These are phyloP conservation scores for Stigmatopora nigra DNA, from an alignment of 2,113 vertebrate genomes.

Conservation along the genomic window DNA sequence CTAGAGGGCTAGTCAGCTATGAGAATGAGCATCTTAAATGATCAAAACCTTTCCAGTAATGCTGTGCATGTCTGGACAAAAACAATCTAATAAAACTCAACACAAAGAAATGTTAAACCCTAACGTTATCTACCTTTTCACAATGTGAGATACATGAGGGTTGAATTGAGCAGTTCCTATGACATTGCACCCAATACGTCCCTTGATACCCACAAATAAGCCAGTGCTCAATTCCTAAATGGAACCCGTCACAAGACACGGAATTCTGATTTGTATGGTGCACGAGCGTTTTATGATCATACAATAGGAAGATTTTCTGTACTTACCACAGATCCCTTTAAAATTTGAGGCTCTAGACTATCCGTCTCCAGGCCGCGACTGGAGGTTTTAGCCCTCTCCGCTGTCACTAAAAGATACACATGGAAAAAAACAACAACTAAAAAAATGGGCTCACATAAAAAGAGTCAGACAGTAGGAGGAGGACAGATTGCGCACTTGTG, in stretches of 20 bases:
- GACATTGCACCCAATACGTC: conserved; percentile 22
- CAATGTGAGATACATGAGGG: not conserved
- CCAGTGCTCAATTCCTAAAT: conserved; percentile 17
- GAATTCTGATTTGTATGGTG: not conserved
- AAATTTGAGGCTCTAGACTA: conserved; percentile 46
- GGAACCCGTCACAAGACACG: conserved; percentile 5
- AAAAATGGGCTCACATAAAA: conserved; percentile 1
- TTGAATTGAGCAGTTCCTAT: not conserved
- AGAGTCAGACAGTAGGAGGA: not conserved
- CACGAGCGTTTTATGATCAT: not conserved
- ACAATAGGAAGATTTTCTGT: conserved; percentile 3
- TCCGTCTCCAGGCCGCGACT: conserved; percentile 40
- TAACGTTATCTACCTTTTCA: not conserved
- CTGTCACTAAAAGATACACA: conserved; percentile 36
- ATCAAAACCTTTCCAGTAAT: not conserved
- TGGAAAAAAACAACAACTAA: conserved; percentile 1
- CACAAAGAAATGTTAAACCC: not conserved
- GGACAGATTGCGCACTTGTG: not conserved
- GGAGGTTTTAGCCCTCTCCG: conserved; percentile 43
- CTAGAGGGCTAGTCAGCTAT: conserved; percentile 33
- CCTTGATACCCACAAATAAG: conserved; percentile 28
- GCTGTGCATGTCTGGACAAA: not conserved
- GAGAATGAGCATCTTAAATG: not conserved
- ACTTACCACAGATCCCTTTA: conserved; percentile 60
- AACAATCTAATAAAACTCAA: not conserved